These are phyloP conservation scores for Pantherophis guttatus DNA, from an alignment of 2,113 vertebrate genomes.

Conservation along the genomic window DNA sequence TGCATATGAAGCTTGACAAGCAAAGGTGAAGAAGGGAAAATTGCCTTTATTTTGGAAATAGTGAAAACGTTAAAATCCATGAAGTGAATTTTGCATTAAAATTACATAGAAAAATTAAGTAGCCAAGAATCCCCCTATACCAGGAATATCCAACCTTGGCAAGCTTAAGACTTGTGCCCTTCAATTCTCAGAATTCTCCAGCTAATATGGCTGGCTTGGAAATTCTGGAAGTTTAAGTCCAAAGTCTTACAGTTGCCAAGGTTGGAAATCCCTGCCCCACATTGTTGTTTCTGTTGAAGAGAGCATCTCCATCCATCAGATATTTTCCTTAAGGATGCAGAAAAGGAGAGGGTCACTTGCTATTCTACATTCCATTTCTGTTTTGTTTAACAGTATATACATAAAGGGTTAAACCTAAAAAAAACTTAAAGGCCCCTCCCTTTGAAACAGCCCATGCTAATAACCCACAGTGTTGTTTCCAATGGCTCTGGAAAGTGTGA, in stretches of 20 bases:
- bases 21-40: conserved; percentile 17
- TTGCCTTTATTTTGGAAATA: background rate
- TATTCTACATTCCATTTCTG: background rate
- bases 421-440: background rate
- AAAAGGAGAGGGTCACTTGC: background rate
- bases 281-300: background rate
- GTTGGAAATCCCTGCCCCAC: background rate
- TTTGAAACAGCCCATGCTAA: background rate
- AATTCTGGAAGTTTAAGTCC: background rate
- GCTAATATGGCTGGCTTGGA: background rate
- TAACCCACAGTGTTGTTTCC: background rate
- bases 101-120: background rate
- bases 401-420: background rate
- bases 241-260: background rate
- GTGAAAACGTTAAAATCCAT: background rate
- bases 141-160: background rate
- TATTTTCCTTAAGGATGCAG: background rate
- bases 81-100: background rate
- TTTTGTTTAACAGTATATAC: background rate
- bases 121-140: background rate
- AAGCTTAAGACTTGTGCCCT: background rate
- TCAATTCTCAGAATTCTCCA: background rate
- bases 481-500: background rate
- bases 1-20: conserved; percentile 40
- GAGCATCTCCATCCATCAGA: background rate